Evolutionary conservation across 2,888 invertebrate genomes (phyloP), one percentile per base, ranked within the genome.

Genomic region (Protophormia terraenovae): DNA sequence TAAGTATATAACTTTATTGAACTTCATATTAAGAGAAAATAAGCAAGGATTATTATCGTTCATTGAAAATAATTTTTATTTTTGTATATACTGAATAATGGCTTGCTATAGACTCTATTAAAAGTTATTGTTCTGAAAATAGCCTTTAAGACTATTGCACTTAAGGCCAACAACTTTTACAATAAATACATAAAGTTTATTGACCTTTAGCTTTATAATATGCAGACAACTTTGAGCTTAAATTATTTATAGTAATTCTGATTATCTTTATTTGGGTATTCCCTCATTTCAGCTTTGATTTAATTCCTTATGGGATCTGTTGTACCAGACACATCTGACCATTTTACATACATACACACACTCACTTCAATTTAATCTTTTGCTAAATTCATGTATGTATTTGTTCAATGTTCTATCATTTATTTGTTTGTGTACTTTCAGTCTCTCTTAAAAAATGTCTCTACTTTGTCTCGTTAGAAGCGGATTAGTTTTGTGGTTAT

Each of bases 401-500:
- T 41, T 1, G 0, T 38, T 41, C n/a, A n/a, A n/a, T 24, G 10
- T 16, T 41, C n/a, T 29, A 66, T 32, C 19, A n/a, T 67, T 55
- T 78, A 24, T 60, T 47, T 38, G 6, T 22, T 50, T 12, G 22
- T 12, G 3, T 19, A 32, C 5, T 19, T 22, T 4, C 27, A 27
- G 3, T n/a, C n/a, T 50, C 7, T 19, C 32, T 16, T 1, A 22
- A 77, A 64, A 73, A 75, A 69, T 50, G 16, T 66, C 71, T 69
- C 62, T 62, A 73, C 72, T 84, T 81, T 81, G 84, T 78, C 73
- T 85, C 77, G 81, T 78, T 85, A 78, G 78, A 75, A 69, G 82
- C 78, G 82, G 85, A 85, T 85, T 82, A 85, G 67, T 69, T 84
- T 75, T 78, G 78, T 58, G 82, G 64, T 64, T 82, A 64, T 71